phyloP scores from a whole-genome alignment of 2,888 invertebrate species.

The Ochropacha duplaris region DNA sequence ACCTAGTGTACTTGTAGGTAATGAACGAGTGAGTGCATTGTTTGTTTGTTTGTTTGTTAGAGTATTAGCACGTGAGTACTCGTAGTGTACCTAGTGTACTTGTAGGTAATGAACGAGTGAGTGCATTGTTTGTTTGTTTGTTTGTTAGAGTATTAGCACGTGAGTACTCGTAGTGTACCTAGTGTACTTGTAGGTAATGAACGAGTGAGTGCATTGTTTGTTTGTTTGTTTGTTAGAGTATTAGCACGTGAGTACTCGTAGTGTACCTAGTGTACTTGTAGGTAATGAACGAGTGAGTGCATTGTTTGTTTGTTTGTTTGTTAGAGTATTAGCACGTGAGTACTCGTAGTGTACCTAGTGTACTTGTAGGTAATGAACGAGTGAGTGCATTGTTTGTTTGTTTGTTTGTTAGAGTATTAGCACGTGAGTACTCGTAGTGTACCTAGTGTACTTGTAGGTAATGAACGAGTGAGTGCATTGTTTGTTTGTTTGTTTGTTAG shows the following conservation, averaged over 20 bases:
- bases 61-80: not conserved
- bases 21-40: not conserved
- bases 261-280: too few species aligned
- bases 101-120: not conserved
- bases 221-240: not conserved
- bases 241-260: not conserved
- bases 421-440: not conserved
- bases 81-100: too few species aligned
- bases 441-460: not conserved
- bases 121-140: not conserved
- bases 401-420: not conserved
- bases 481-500: not conserved
- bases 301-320: not conserved
- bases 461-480: not conserved
- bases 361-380: not conserved
- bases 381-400: not conserved
- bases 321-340: not conserved
- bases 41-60: not conserved
- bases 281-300: not conserved
- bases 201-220: not conserved
- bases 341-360: too few species aligned
- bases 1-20: not conserved
- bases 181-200: not conserved
- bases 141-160: not conserved
- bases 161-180: not conserved